Evolutionary conservation across 2,888 invertebrate genomes (phyloP).

Genomic region (Pogonocherus hispidulus): DNA sequence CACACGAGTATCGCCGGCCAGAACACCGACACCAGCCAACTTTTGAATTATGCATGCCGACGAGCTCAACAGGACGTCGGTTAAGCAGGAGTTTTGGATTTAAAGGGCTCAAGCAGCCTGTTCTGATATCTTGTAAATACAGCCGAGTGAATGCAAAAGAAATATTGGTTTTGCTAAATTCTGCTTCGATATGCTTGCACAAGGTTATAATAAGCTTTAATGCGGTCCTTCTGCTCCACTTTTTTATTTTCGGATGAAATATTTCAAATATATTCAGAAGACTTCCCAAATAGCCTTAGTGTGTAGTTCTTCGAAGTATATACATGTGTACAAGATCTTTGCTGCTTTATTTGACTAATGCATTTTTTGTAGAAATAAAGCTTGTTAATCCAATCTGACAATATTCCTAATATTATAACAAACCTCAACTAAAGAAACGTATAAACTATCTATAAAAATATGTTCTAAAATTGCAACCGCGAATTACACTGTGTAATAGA

Average conservation of each 20-base stretch:
- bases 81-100: slow-evolving; percentile 39
- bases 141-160: slow-evolving; percentile 7
- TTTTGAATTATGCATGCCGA: slow-evolving; percentile 56
- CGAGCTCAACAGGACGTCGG: slow-evolving; percentile 51
- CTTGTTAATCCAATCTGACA: too few relatives aligned
- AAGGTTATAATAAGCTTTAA: not conserved
- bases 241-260: not conserved
- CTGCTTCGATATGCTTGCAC: not conserved
- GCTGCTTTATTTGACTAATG: too few relatives aligned
- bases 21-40: slow-evolving; percentile 7
- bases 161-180: slow-evolving; percentile 15
- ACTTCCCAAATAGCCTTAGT: too few relatives aligned
- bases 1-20: slow-evolving; percentile 7
- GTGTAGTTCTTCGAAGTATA: too few relatives aligned
- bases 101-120: slow-evolving; percentile 21
- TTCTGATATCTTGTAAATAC: slow-evolving; percentile 8
- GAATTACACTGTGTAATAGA: too few relatives aligned
- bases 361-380: too few relatives aligned
- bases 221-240: not conserved
- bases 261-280: not conserved
- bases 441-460: too few relatives aligned
- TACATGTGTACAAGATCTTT: too few relatives aligned
- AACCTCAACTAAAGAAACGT: too few relatives aligned
- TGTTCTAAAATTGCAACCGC: too few relatives aligned
- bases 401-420: too few relatives aligned